phyloP scores from a whole-genome alignment of 2,113 vertebrate genomes.

The Phylloscopus trochiloides region DNA sequence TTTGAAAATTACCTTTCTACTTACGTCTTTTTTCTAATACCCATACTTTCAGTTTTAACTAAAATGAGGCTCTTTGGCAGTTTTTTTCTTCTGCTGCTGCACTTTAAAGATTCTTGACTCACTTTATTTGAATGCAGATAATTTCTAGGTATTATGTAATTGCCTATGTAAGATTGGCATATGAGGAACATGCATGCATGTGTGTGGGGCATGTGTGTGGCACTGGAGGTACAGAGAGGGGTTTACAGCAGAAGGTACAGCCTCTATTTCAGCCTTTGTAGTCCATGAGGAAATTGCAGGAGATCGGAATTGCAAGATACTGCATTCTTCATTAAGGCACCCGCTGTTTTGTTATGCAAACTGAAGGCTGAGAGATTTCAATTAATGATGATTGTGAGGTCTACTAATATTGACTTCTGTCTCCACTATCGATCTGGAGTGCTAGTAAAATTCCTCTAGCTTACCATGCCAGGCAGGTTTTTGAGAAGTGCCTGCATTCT shows the following conservation, averaged over 20 bases:
- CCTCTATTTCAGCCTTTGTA: neutral
- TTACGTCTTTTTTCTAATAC: neutral
- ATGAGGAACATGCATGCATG: rapidly evolving
- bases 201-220: neutral
- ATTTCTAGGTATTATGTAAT: neutral
- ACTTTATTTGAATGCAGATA: neutral
- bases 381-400: conserved; percentile 58
- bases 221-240: neutral
- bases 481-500: neutral
- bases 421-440: conserved; percentile 62
- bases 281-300: neutral
- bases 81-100: neutral
- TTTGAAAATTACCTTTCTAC: neutral
- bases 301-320: neutral
- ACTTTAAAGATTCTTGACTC: neutral
- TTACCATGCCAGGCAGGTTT: neutral
- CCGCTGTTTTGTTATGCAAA: conserved; percentile 59
- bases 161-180: neutral
- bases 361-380: conserved; percentile 37
- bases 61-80: neutral
- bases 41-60: neutral
- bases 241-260: neutral
- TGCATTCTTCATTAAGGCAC: neutral
- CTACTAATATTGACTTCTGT: conserved; percentile 58
- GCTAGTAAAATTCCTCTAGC: conserved; percentile 55